phyloP scores from a whole-genome alignment of 2,888 invertebrate species.

The Ametastegia equiseti region DNA sequence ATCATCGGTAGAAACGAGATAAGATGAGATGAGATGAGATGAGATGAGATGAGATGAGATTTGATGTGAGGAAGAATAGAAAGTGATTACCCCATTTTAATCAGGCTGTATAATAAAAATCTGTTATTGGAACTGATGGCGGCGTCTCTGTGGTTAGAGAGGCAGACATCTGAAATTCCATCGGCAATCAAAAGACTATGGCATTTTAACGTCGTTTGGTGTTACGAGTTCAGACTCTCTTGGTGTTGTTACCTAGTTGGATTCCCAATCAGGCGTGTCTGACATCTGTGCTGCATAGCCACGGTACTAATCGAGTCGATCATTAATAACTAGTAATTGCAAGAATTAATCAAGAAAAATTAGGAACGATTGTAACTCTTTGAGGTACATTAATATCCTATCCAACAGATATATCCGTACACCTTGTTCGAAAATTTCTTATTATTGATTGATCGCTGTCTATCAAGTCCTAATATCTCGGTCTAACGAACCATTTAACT shows the following conservation, averaged over 20 bases:
- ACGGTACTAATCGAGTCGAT: slow-evolving; percentile 56
- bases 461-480: neutral
- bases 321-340: slow-evolving; percentile 62
- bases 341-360: slow-evolving; percentile 59
- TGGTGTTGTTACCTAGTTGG: slow-evolving; percentile 11
- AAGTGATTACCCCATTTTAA: slow-evolving; percentile 34
- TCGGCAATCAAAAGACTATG: neutral
- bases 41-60: neutral
- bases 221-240: neutral
- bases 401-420: neutral
- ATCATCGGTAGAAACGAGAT: neutral
- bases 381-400: slow-evolving; percentile 1
- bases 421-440: neutral
- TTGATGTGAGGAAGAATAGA: neutral
- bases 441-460: slow-evolving; percentile 17
- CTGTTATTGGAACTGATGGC: too few species aligned
- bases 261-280: slow-evolving; percentile 41
- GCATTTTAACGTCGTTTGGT: neutral
- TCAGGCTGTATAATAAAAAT: slow-evolving; percentile 12
- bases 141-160: neutral
- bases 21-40: neutral
- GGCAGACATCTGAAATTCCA: slow-evolving; percentile 11
- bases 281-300: slow-evolving; percentile 3
- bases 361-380: slow-evolving; percentile 48
- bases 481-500: slow-evolving; percentile 41